Evolutionary conservation across 2,797 vertebrate species (phyloP), one percentile per base, ranked within the genome.

Genomic region (Sitta carolinensis): DNA sequence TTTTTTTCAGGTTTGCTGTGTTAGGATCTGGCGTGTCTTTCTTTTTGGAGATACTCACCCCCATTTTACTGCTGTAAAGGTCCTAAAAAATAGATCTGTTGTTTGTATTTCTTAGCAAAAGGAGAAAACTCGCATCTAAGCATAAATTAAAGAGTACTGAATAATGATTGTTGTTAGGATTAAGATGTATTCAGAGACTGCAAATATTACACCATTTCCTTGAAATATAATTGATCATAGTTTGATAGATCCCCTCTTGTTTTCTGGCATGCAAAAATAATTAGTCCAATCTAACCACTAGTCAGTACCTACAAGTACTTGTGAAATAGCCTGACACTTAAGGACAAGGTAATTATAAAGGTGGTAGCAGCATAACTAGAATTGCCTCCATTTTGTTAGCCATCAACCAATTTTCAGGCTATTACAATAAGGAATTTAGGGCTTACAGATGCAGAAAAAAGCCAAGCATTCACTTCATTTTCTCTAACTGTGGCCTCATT

Each of bases 251-350:
- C 51, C 25, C 29, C 11, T 87, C 64, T 83, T 75, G 10, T 50
- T 70, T 95, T 94, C 69, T 40, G 50, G 58, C 81, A 81, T 30
- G 48, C 57, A 86, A 82, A 91, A 93, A n/a, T 26, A 89, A 91
- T 76, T 58, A 48, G 52, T 82, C 64, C 32, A 38, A 57, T 85
- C 42, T 83, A 79, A 87, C 51, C 10, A 3, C 7, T 40, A 82
- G 72, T 40, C 58, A 15, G 19, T 67, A 61, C 14, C 38, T 75
- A 32, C 34, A 86, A 42, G 42, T 64, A 86, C 50, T 54, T 67
- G 57, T 75, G 62, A 75, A 89, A 84, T 38, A 90, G 75, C 43
- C 27, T 75, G 62, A 64, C 40, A 17, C 67, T 86, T 75, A 78
- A 62, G 40, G 88, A 55, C 61, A 42, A 91, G 30, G 27, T 73